Base-by-base conservation (phyloP, 2,888 invertebrate genomes). In the Axea sp. region DNA sequence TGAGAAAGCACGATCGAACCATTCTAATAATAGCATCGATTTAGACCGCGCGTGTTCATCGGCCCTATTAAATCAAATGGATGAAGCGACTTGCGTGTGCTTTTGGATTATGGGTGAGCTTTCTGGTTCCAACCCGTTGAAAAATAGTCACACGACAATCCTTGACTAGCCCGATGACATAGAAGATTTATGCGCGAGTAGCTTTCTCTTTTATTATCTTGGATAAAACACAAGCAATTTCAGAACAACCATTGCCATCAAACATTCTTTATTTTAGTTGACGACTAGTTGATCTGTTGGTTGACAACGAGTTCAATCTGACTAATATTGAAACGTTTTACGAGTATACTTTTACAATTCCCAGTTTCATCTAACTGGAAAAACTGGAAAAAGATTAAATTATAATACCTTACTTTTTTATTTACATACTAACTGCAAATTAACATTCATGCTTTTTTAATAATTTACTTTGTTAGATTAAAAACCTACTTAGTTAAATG, bases 21-120 rank as follows among this genome's bases (percentile, higher is more conserved):
- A 57, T 69, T 67, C 78, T 80, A 81, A 79, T 78, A 81, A 78
- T 80, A 81, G 82, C 79, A 59, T 72, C 72, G 71, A 75, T 72
- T 72, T 68, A 75, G 71, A 62, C 75, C 62, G 62, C 60, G 75
- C 72, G 67, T 72, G 75, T 75, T 72, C 64, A 75, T 75, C 75
- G 64, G 67, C 59, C 49, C 57, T 30, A 67, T 69, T 74, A 69
- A 74, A 74, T 74, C 69, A 74, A 69, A 74, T 43, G 53, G 53
- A 64, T 69, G 28, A 64, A 69, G 35, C 59, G 45, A 74, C 74
- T 74, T 55, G 74, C 74, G 64, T 74, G 74, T 64, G 53, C 64
- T 74, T 69, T 51, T 39, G 69, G 74, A 64, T 74, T 69, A 69
- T 43, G 35, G 30, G 35, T 31, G 60, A 57, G 45, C 33, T 73